Base-by-base conservation (phyloP, 2,888 invertebrate genomes). In the Morpho deidamia region DNA sequence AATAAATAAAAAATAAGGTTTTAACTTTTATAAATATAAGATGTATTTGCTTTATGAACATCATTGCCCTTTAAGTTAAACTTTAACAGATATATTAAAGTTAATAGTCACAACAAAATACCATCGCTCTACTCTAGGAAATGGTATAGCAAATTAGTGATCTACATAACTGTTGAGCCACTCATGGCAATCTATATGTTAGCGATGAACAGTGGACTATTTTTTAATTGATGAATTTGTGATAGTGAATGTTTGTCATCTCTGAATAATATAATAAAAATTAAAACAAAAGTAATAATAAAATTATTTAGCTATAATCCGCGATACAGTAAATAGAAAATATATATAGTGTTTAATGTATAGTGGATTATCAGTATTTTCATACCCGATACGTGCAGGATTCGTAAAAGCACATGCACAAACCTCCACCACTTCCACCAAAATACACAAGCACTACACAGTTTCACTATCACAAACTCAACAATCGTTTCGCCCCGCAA, bases 21-120 rank as follows among this genome's bases (percentile, higher is more conserved):
- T 62, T 53, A 57, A 58, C 60, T 46, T 65, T 61, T 60, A 60
- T 65, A 64, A 63, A 63, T 65, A 64, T 62, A 63, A 51, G 53
- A 55, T 56, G 48, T 56, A 52, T 53, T 49, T 51, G 59, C 56
- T 60, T 43, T 47, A 47, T 47, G 47, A 57, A 56, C 51, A 47
- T 53, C 56, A 53, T 55, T 55, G 59, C 55, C 38, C 51, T 51
- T 44, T 51, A 51, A 41, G 37, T 53, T 50, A 43, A 59, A 44
- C 33, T 45, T 53, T 52, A 62, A 55, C 54, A 54, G 51, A 56
- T 48, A 59, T 48, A 56, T 33, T 37, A 53, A 52, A 44, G 43
- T 47, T 42, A 51, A 51, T 45, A 11, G 8, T 42, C 55, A 54
- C 46, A 57, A 59, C 52, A 50, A 54, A 48, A 41, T 57, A 51